Evolutionary conservation across 2,888 invertebrate genomes (phyloP), one percentile per base, ranked within the genome.

Genomic region (Smittia aterrima): DNA sequence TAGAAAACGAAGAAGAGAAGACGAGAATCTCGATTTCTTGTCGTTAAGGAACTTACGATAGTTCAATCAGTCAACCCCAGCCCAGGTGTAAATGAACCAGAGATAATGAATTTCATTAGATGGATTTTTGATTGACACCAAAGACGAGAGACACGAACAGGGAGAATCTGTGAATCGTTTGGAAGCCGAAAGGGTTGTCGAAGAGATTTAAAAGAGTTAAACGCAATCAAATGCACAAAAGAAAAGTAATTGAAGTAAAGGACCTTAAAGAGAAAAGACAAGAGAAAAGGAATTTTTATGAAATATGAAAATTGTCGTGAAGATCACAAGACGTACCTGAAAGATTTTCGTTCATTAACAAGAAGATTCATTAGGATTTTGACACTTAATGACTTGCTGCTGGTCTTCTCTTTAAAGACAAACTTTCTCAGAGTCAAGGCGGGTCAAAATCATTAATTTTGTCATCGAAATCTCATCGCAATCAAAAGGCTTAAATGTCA

Each of bases 51-150:
- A 54, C 54, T 53, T 18, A 54, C 54, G 20, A 16, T 18, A 70
- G 27, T 68, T 22, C 6, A 22, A 58, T 22, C 1, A 13, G 64
- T 6, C 25, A 70, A 54, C 24, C 41, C 25, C 9, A 32, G 24
- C 40, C 72, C 72, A 72, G 72, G 72, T 72, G 72, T 72, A 72
- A 72, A 72, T 72, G 54, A 72, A 72, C 72, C 72, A 72, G 53
- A 72, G 72, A 72, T 72, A 72, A 72, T 72, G 27, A 54, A 18
- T 62, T 54, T 72, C 70, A 62, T 53, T 32, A 25, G 62, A 72
- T 72, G 72, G 53, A 38, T 72, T 54, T 72, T 72, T 72, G 72
- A 72, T 72, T 72, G 72, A 72, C 72, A 72, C 32, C 62, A 38
- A 24, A 13, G 64, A 64, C 20, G 64, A 27, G 64, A 53, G 16